phyloP scores from a whole-genome alignment of 1,140 invertebrate species.

The Cotesia typhae region DNA sequence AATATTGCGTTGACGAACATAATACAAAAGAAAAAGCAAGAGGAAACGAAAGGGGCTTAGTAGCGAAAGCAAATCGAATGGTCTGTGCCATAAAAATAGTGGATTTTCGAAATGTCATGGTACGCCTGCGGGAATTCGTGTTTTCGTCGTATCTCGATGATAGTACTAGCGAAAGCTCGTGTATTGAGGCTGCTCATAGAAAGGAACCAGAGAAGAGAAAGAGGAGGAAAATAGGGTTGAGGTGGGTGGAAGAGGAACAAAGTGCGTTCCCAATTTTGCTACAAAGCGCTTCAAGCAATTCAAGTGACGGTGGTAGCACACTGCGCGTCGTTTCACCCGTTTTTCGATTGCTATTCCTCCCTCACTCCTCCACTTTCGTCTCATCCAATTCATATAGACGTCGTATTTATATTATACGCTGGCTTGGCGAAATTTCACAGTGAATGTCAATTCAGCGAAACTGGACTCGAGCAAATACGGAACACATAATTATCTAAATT shows the following conservation, averaged over 20 bases:
- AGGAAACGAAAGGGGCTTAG: background rate
- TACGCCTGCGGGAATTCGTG: slow-evolving; percentile 23
- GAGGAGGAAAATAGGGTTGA: background rate
- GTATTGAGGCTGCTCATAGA: background rate
- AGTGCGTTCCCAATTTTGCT: slow-evolving; percentile 41
- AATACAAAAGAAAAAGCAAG: background rate
- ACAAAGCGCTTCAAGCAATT: slow-evolving; percentile 42
- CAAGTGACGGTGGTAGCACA: slow-evolving; percentile 32
- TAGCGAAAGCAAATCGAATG: background rate
- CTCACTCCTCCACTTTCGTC: background rate
- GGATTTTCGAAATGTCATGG: slow-evolving; percentile 26
- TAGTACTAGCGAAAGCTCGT: slow-evolving; percentile 1
- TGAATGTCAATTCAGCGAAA: slow-evolving; percentile 23
- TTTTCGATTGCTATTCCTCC: slow-evolving; percentile 34
- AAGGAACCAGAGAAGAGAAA: background rate
- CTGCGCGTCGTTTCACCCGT: slow-evolving; percentile 32
- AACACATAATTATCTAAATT: background rate
- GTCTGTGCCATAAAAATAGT: background rate
- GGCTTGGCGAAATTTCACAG: background rate
- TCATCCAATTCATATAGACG: slow-evolving; percentile 8
- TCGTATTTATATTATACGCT: slow-evolving; percentile 2
- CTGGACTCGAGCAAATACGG: background rate
- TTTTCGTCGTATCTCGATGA: slow-evolving; percentile 32
- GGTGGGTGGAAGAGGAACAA: slow-evolving; percentile 24
- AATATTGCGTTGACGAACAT: background rate